A percentile compares a stretch with the other conserved stretches of the same genome.
Evolutionary conservation across 2,797 vertebrate species (phyloP).

Genomic region (Gastrophryne carolinensis): DNA sequence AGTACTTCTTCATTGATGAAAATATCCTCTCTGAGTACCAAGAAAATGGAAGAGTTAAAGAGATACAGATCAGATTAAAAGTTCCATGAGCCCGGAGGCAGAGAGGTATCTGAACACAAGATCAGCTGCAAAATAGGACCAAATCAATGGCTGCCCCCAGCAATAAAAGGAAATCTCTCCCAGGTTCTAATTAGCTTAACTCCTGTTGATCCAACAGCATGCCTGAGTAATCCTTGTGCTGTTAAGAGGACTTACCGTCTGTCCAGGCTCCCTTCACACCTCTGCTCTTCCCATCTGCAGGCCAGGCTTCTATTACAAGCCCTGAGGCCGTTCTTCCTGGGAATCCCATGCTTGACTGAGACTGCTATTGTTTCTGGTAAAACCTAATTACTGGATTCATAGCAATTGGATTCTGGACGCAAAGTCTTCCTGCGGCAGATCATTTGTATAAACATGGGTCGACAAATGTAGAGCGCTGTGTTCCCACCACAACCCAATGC

Average conservation of each 20-base stretch:
- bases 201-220: slow-evolving; percentile 57
- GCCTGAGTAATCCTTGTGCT: slow-evolving; percentile 30
- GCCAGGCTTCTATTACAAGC: not conserved
- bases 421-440: not conserved
- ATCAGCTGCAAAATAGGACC: slow-evolving; percentile 42
- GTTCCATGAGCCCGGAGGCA: not conserved
- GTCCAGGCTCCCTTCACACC: not conserved
- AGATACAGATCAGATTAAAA: slow-evolving; percentile 22
- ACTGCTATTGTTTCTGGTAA: not conserved
- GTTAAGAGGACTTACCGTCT: slow-evolving; percentile 6
- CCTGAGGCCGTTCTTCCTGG: not conserved
- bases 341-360: not conserved
- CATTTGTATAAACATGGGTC: not conserved
- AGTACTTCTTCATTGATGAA: too few species aligned
- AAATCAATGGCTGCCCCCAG: slow-evolving; percentile 10
- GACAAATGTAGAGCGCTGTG: too few species aligned
- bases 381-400: not conserved
- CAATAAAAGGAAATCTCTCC: slow-evolving; percentile 32
- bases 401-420: not conserved
- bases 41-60: slow-evolving; percentile 26
- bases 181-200: slow-evolving; percentile 46
- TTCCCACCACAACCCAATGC: too few species aligned
- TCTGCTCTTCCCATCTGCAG: slow-evolving; percentile 21
- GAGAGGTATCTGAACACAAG: slow-evolving; percentile 22
- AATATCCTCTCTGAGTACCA: too few species aligned